These are phyloP conservation scores for Drosophila eohydei DNA, from an alignment of 2,888 invertebrate genomes.

Conservation along the genomic window DNA sequence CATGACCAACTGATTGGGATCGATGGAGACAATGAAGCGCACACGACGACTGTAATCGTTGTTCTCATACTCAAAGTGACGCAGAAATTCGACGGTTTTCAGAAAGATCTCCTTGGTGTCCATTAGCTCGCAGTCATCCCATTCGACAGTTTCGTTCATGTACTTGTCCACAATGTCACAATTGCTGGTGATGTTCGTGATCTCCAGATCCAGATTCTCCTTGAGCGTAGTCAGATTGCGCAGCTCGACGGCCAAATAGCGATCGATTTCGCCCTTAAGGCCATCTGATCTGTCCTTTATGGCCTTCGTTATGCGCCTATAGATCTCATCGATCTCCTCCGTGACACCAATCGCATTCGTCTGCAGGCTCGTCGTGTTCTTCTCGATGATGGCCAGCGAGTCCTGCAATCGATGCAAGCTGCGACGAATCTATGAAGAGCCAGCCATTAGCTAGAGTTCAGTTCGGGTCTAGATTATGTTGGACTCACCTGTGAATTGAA, in stretches of 20 bases:
- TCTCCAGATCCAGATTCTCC: constrained; percentile 97
- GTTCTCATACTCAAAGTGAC: constrained; percentile 97
- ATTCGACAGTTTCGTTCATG: constrained; percentile 94
- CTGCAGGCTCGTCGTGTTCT: constrained; percentile 94
- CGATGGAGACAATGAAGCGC: constrained; percentile 94
- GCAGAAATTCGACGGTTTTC: constrained; percentile 97
- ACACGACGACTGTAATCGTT: constrained; percentile 94
- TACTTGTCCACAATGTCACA: constrained; percentile 98
- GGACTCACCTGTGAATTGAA: constrained; percentile 91
- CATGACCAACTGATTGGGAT: constrained; percentile 95
- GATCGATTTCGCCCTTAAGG: constrained; percentile 95
- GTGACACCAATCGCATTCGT: constrained; percentile 95
- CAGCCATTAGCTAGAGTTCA: no score
- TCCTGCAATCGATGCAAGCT: constrained; percentile 96
- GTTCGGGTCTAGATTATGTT: background rate
- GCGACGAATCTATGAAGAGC: constrained; percentile 88
- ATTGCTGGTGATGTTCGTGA: constrained; percentile 97
- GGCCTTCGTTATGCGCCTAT: constrained; percentile 93
- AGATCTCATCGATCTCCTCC: constrained; percentile 97
- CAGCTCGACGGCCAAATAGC: constrained; percentile 94
- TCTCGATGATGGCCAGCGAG: constrained; percentile 92
- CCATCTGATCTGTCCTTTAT: constrained; percentile 95
- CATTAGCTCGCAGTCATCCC: constrained; percentile 96
- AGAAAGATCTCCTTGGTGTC: constrained; percentile 98
- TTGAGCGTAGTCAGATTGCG: constrained; percentile 94